These are phyloP conservation scores for Crenuchus spilurus DNA, from an alignment of 2,797 vertebrate species.

Conservation along the genomic window DNA sequence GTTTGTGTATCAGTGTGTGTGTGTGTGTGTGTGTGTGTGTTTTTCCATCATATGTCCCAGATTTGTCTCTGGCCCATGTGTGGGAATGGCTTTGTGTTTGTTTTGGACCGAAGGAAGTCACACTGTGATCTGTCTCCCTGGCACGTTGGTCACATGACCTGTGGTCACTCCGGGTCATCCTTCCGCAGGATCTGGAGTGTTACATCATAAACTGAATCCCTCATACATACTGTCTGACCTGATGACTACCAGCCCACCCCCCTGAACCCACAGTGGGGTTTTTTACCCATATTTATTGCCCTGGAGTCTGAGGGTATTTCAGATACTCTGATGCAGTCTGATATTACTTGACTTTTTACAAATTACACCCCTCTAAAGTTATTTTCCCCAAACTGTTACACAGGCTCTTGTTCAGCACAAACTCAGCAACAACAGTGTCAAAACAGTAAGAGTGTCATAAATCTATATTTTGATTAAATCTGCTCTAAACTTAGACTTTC, in stretches of 20 bases:
- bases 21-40: slow-evolving; percentile 22
- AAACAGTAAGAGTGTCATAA: no score
- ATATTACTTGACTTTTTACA: no score
- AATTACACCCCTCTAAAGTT: no score
- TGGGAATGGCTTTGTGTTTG: slow-evolving; percentile 76
- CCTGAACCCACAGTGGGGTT: no score
- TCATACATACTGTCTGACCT: neutral
- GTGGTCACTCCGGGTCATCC: slow-evolving; percentile 36
- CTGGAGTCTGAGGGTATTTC: no score
- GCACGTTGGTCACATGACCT: slow-evolving; percentile 54
- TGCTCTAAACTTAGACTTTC: no score
- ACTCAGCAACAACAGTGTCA: no score
- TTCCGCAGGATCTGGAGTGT: slow-evolving; percentile 20
- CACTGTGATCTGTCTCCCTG: slow-evolving; percentile 61
- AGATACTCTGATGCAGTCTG: no score
- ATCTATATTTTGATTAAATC: no score
- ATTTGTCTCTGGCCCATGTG: slow-evolving; percentile 66
- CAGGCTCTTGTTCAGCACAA: no score
- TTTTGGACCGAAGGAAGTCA: slow-evolving; percentile 65
- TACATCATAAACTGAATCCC: slow-evolving; percentile 7
- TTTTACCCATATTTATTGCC: no score
- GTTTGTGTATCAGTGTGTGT: slow-evolving; percentile 32
- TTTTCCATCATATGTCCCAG: slow-evolving; percentile 69
- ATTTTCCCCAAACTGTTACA: no score
- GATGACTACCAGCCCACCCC: neutral